Base-by-base conservation (phyloP, 2,888 invertebrate genomes). In the Herminia tarsipennalis region DNA sequence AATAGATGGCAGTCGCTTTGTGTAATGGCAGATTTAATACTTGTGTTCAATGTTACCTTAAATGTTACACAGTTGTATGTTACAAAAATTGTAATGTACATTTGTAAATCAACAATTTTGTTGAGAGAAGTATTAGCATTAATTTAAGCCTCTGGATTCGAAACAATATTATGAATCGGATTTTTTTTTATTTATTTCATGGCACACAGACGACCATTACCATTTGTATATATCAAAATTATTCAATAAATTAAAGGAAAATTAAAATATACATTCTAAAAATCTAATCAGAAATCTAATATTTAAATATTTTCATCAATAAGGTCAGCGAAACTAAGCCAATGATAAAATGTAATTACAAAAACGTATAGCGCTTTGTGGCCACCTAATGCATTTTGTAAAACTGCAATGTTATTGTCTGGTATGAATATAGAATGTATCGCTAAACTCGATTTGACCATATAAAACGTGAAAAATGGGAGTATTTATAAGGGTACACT, bases 1-100 rank as follows among this genome's bases (percentile, higher is more conserved):
- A 63, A 52, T 43, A 63, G 49, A 66, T 51, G 63, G 58, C 63
- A 68, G 69, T 60, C 36, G 53, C 41, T 59, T 42, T 41, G 20
- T 56, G 43, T 44, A 38, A 62, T 65, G 68, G 55, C 60, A 44
- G 47, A 57, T 18, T 37, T 43, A 51, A 51, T 47, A 48, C 32
- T 52, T 53, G 46, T 17, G 43, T n/a, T n/a, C n/a, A n/a, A n/a
- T n/a, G n/a, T n/a, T n/a, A n/a, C n/a, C n/a, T n/a, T n/a, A n/a
- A n/a, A n/a, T n/a, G n/a, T n/a, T n/a, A n/a, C n/a, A n/a, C n/a
- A n/a, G n/a, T n/a, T n/a, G n/a, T n/a, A n/a, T n/a, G 36, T 35
- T 30, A 28, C 29, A 10, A 22, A 13, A 9, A 25, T 12, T 14
- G 16, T 34, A 34, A 22, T 6, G 21, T 33, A 5, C n/a, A 34